These are phyloP conservation scores for Beris morrisii DNA, from an alignment of 2,888 invertebrate genomes.

Conservation along the genomic window DNA sequence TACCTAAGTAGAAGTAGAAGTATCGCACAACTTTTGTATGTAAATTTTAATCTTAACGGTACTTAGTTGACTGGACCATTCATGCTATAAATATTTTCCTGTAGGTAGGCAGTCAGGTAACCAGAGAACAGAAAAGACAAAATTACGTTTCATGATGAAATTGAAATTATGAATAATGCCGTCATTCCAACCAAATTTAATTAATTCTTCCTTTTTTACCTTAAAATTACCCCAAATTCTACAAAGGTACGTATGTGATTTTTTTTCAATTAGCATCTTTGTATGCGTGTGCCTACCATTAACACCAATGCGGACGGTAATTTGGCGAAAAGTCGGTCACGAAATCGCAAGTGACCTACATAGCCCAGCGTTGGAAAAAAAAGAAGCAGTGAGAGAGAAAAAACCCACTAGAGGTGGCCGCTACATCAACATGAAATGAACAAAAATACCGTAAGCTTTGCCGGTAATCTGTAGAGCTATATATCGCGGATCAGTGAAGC, in stretches of 20 bases:
- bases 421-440: slow-evolving; percentile 7
- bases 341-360: slow-evolving; percentile 56
- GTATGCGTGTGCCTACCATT: slow-evolving; percentile 30
- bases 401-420: slow-evolving; percentile 10
- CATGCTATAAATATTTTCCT: slow-evolving; percentile 16
- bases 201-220: too few species aligned
- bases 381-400: not conserved
- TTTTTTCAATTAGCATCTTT: slow-evolving; percentile 30
- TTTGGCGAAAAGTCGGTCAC: slow-evolving; percentile 51
- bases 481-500: slow-evolving; percentile 17
- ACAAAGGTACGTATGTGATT: too few species aligned
- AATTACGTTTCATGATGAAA: slow-evolving; percentile 26
- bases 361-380: slow-evolving; percentile 37
- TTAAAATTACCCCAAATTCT: too few species aligned
- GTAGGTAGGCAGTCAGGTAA: slow-evolving; percentile 4
- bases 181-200: too few species aligned
- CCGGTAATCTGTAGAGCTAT: slow-evolving; percentile 4
- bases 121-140: not conserved
- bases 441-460: slow-evolving; percentile 31
- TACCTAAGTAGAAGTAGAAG: not conserved
- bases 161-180: slow-evolving; percentile 10
- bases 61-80: slow-evolving; percentile 27
- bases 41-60: slow-evolving; percentile 30
- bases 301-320: slow-evolving; percentile 34
- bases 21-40: slow-evolving; percentile 26